Base-by-base conservation (phyloP, 2,113 vertebrate genomes). In the Prunella himalayana region DNA sequence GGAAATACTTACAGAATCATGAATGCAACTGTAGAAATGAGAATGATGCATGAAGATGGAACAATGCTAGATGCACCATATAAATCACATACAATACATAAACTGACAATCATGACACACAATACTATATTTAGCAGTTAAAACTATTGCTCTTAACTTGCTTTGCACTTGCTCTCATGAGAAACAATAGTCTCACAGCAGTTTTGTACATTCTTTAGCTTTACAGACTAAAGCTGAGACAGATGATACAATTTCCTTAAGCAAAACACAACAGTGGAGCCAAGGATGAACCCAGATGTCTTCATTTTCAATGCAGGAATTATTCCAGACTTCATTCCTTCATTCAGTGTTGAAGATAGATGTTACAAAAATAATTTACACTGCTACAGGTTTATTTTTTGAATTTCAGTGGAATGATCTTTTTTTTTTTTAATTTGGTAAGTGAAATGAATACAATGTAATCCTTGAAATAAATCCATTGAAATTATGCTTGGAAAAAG, bases 281-380 rank as follows among this genome's bases (percentile, higher is more conserved):
- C 75, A 95, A 50, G 49, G 86, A 92, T 0, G 0, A 86, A 68
- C 23, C 22, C 68, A 88, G 51, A 88, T 78, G 44, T 68, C 76
- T 86, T 90, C 64, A 96, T 81, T 92, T 92, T 77, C 76, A 94
- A 33, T 56, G n/a, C 64, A 93, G 85, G 71, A 90, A 64, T 94
- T 60, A 78, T 56, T 93, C 59, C 88, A 95, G 80, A 44, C 41
- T 73, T 89, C 54, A 85, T 83, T 82, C 59, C 59, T 88, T 88
- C 87, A 71, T 60, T 85, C 44, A 50, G 7, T 24, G 47, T 41
- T 77, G 72, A 87, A 95, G 82, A 92, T 11, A 69, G 60, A 78
- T 44, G 12, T 70, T 80, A 88, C 33, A 88, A 94, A 96, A 95
- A 95, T 51, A 92, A 94, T 77, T 90, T 75, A 66, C 6, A 16